Evolutionary conservation across 2,888 invertebrate genomes (phyloP), one percentile per base, ranked within the genome.

Genomic region (Oxytorus armatus): DNA sequence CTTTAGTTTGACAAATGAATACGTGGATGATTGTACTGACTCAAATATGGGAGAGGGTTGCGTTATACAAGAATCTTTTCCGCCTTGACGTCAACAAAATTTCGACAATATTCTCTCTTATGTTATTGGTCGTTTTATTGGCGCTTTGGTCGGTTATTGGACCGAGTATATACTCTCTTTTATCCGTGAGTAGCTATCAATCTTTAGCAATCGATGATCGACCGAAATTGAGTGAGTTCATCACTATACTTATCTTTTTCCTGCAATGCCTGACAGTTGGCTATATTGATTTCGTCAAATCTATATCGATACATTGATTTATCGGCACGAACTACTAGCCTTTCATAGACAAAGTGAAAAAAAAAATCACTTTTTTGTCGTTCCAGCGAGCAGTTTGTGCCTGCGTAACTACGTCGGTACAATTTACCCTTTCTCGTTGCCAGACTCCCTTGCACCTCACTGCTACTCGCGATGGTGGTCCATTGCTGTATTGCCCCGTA

Each of bases 271-370:
- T 23, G 10, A 14, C 25, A 53, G 25, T 53, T 25, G n/a, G 61
- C 21, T 7, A 23, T 42, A 23, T 61, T 42, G 44, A 42, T 42
- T 23, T 14, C 23, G 21, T n/a, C n/a, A n/a, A 3, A 25, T 25
- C 25, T 10, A 11, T n/a, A n/a, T 25, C 53, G 53, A 57, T 61
- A 61, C 42, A 42, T 61, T 61, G 61, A 61, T 61, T 61, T 11
- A 61, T 23, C 42, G 39, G 11, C 36, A 36, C 33, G n/a, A 53
- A 44, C 42, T 3, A 59, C 39, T 10, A 39, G 61, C 61, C n/a
- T 25, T 44, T 39, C 44, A 25, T 8, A 10, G 44, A 21, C 42
- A 61, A 33, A 57, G n/a, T 29, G 3, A 29, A 53, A 53, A 53
- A 23, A 8, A 16, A 10, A 23, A 29, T 3, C 11, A n/a, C 3